These are phyloP conservation scores for Alces alces DNA, from an alignment of 2,113 vertebrate genomes.

Conservation along the genomic window DNA sequence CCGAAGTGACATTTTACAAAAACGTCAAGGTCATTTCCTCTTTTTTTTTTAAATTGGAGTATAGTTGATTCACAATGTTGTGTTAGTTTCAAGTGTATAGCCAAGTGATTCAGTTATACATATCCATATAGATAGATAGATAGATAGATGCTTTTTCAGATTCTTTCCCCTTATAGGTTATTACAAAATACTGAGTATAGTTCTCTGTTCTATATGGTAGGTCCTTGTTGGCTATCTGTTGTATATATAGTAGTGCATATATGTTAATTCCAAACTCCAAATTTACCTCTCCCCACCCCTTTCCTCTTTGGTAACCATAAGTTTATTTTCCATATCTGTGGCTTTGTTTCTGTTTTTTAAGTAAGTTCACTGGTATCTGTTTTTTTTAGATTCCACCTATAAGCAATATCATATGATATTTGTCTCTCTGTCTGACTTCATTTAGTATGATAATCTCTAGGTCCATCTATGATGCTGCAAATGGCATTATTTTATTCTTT, in stretches of 20 bases:
- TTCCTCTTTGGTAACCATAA: background rate
- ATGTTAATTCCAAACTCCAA: background rate
- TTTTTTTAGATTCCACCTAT: background rate
- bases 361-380: background rate
- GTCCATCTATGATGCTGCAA: background rate
- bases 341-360: background rate
- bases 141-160: background rate
- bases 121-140: background rate
- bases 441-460: background rate
- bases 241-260: background rate
- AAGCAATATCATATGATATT: background rate
- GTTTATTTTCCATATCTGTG: background rate
- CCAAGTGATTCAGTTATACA: background rate
- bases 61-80: background rate
- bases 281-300: background rate
- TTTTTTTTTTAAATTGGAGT: background rate
- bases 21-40: background rate
- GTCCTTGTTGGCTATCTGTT: background rate
- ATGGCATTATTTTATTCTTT: background rate
- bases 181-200: background rate
- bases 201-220: background rate
- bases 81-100: background rate
- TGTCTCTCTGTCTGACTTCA: background rate
- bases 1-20: slow-evolving; percentile 8
- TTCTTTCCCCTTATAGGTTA: background rate